A percentile compares a stretch with the other conserved stretches of the same genome.
These are phyloP conservation scores for Lepeophtheirus nordmannii DNA, from an alignment of 2,888 invertebrate species.

Conservation along the genomic window DNA sequence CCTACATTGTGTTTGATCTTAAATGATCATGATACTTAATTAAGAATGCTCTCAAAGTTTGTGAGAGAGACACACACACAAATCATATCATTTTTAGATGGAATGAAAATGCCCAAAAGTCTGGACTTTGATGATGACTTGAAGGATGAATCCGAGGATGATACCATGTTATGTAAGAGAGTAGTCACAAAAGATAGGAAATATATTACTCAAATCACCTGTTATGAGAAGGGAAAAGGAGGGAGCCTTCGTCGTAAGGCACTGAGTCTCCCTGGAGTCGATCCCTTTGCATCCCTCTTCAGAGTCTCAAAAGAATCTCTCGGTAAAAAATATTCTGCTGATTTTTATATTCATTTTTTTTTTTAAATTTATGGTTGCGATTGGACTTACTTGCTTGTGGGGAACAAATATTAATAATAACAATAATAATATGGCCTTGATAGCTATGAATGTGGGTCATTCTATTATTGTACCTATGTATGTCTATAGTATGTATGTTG, in stretches of 20 bases:
- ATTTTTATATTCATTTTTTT: too few relatives aligned
- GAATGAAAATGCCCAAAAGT: conserved; percentile 13
- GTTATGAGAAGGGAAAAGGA: conserved; percentile 28
- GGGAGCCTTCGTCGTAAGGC: conserved; percentile 16
- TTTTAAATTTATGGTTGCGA: too few relatives aligned
- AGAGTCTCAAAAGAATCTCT: conserved; percentile 8
- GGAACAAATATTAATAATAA: too few relatives aligned
- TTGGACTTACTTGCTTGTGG: too few relatives aligned
- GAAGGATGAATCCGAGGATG: not conserved
- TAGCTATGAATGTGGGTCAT: too few relatives aligned
- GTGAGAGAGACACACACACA: not conserved
- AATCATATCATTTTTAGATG: conserved; percentile 8
- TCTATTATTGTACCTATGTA: too few relatives aligned
- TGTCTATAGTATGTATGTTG: too few relatives aligned
- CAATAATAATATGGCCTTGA: too few relatives aligned
- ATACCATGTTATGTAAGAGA: conserved; percentile 24
- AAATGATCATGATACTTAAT: too few relatives aligned
- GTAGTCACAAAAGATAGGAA: conserved; percentile 27
- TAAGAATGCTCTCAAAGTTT: too few relatives aligned
- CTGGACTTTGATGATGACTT: conserved; percentile 2
- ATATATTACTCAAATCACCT: conserved; percentile 29
- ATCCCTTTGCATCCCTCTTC: conserved; percentile 17
- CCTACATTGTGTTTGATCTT: too few relatives aligned
- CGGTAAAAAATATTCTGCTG: not conserved
- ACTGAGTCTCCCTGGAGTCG: conserved; percentile 15